phyloP scores from a whole-genome alignment of 1,140 invertebrate species.

The Nilaparvata lugens region DNA sequence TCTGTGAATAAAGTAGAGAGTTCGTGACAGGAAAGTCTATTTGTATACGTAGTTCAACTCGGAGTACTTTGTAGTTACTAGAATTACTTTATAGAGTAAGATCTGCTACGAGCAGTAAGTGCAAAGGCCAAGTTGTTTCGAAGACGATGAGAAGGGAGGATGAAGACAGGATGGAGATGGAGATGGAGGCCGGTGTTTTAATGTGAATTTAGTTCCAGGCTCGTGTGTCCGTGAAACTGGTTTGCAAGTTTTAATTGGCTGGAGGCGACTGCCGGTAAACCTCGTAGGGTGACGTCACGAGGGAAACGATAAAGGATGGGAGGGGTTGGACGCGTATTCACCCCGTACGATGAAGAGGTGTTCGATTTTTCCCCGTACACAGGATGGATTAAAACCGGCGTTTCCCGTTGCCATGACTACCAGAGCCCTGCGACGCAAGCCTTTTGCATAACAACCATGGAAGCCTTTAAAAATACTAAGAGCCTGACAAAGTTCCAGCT shows the following conservation, averaged over 20 bases:
- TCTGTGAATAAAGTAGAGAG: too few relatives aligned
- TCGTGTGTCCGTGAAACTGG: constrained; percentile 2
- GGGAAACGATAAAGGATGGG: background rate
- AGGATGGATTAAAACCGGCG: constrained; percentile 2
- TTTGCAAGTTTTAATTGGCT: constrained; percentile 6
- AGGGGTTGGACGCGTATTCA: background rate
- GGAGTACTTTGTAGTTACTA: too few relatives aligned
- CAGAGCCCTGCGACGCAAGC: background rate
- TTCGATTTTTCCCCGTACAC: constrained; percentile 4
- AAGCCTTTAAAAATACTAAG: background rate
- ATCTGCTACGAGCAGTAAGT: too few relatives aligned
- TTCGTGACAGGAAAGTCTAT: too few relatives aligned
- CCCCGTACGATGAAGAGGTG: background rate
- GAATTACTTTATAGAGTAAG: too few relatives aligned
- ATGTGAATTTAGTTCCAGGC: constrained; percentile 1
- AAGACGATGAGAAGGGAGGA: too few relatives aligned
- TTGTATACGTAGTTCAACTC: too few relatives aligned
- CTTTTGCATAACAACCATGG: background rate
- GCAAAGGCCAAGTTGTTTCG: too few relatives aligned
- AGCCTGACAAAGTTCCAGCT: too few relatives aligned
- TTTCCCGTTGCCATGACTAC: background rate
- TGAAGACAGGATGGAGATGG: background rate
- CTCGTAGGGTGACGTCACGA: background rate
- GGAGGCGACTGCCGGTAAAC: background rate
- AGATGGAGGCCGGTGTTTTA: constrained; percentile 1